Conservation (phyloP, 1,140 invertebrate genomes). For the Penaeus vannamei region DNA sequence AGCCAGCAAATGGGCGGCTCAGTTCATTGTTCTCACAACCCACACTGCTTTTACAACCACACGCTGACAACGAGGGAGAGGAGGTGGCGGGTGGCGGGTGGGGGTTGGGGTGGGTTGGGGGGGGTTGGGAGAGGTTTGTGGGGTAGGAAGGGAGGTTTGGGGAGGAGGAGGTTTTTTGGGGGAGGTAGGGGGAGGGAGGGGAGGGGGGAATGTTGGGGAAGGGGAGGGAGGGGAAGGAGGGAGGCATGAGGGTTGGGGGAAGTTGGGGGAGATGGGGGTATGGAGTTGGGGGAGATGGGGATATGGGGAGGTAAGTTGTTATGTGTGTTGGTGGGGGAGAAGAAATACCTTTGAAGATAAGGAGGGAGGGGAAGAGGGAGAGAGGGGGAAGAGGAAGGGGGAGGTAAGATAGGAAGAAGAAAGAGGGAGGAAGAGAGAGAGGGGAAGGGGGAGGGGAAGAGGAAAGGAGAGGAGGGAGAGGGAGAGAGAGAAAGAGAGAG, state of each 20-base stretch:
- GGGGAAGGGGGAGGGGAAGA: too few species aligned
- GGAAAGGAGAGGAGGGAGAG: too few species aligned
- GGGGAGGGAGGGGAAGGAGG: neutral
- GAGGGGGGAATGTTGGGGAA: neutral
- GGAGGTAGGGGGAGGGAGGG: neutral
- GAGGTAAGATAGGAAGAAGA: too few species aligned
- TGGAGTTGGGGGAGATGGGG: too few species aligned
- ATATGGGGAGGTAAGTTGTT: too few species aligned
- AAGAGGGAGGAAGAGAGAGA: too few species aligned
- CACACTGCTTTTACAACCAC: neutral
- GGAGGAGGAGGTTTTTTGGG: too few species aligned
- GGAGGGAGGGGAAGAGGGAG: neutral
- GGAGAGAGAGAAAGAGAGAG: too few species aligned
- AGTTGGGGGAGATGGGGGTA: neutral
- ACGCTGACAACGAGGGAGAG: neutral
- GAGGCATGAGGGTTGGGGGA: neutral
- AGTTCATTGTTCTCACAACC: slow-evolving; percentile 2
- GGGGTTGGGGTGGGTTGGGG: neutral
- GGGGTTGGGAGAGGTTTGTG: neutral
- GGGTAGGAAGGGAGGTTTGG: too few species aligned
- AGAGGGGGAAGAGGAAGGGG: too few species aligned
- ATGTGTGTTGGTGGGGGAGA: too few species aligned
- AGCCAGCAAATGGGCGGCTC: slow-evolving; percentile 16
- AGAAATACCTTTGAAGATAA: too few species aligned
- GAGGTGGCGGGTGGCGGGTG: neutral